Base-by-base conservation (phyloP, 2,797 vertebrate species). In the Brotula barbata region DNA sequence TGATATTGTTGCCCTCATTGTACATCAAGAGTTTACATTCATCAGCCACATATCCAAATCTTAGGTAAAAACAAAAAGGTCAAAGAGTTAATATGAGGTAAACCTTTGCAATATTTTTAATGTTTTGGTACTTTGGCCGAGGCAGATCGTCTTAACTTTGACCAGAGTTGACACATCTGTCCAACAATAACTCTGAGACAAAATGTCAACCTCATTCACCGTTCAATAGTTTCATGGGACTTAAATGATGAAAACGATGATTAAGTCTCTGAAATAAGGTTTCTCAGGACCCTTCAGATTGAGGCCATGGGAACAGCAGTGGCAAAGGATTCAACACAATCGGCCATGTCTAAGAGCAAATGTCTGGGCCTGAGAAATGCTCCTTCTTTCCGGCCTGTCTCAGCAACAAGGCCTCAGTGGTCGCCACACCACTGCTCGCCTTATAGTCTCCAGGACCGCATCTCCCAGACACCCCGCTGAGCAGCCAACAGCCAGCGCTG, bases 271-370 rank as follows among this genome's bases (percentile, higher is more conserved):
- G 51, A 77, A 75, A 77, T 72, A 7, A 82, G 20, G 22, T 78
- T 90, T 89, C 88, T 88, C 87, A 88, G 84, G 86, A 85, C 87
- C 86, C 80, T 73, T 80, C 40, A 70, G 51, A 41, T 70, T 73
- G 37, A 83, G 88, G 82, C 83, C 85, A 89, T 90, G 88, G 85
- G 88, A 90, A 89, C 71, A 40, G 58, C 56, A 0, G 23, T 39
- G 40, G 71, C 80, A 82, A 78, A 86, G 67, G 42, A 69, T 19
- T 77, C 1, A 0, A 71, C 81, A 87, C 81, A 87, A 86, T 87
- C 80, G 10, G 82, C 73, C 64, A 78, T 75, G 84, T 83, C 81
- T 78, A 78, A 82, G 75, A 75, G 61, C 77, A 68, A 70, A 68
- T 46, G 61, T 64, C 42, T 51, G 31, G 16, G 46, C 65, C 68